phyloP scores from a whole-genome alignment of 2,888 invertebrate species.

The Alloplasta piceator region DNA sequence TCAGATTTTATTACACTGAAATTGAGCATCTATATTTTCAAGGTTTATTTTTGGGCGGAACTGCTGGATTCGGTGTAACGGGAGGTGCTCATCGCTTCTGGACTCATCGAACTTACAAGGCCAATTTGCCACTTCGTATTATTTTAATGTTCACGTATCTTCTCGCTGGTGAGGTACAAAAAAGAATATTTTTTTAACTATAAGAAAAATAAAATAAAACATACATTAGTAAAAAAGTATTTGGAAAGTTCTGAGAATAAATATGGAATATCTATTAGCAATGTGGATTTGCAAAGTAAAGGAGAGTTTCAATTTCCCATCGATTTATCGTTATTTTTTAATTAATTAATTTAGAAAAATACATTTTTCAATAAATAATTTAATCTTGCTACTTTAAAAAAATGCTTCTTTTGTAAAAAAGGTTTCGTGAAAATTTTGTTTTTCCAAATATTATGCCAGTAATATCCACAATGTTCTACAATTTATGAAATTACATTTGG shows the following conservation, averaged over 20 bases:
- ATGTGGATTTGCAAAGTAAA: too few species aligned
- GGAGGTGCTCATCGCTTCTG: conserved; percentile 36
- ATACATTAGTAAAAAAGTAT: conserved; percentile 2
- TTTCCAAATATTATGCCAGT: too few species aligned
- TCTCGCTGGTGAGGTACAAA: conserved; percentile 15
- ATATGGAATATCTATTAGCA: too few species aligned
- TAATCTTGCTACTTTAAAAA: too few species aligned
- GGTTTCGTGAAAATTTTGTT: too few species aligned
- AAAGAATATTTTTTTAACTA: background rate
- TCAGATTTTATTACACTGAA: background rate
- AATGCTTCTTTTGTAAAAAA: too few species aligned
- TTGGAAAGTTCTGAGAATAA: too few species aligned
- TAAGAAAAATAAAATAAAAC: background rate
- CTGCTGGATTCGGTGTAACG: conserved; percentile 83
- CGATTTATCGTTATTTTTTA: too few species aligned
- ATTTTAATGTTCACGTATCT: conserved; percentile 13
- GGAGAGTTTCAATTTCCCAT: too few species aligned
- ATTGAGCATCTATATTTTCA: background rate
- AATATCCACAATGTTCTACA: too few species aligned
- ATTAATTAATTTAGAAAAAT: too few species aligned
- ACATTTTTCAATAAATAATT: background rate
- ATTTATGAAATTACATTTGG: too few species aligned
- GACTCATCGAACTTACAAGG: conserved; percentile 47
- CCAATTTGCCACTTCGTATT: conserved; percentile 23
- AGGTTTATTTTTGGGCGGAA: conserved; percentile 1